Percentiles rank a stretch among this genome's conserved stretches.
These are phyloP conservation scores for Gerris buenoi DNA, from an alignment of 1,140 invertebrate genomes.

Conservation along the genomic window DNA sequence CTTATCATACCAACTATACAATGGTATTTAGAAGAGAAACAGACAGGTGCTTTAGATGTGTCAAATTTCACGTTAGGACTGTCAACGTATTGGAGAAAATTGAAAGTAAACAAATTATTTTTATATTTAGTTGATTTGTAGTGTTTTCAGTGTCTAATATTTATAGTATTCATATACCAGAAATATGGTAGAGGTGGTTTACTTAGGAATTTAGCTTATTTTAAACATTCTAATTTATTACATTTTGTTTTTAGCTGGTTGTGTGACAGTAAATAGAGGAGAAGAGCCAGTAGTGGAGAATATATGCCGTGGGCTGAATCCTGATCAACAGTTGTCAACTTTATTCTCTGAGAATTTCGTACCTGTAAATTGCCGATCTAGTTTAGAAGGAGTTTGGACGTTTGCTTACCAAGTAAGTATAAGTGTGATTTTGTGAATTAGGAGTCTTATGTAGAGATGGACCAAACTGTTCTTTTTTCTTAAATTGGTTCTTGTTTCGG, in stretches of 20 bases:
- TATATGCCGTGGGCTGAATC: slow-evolving; percentile 55
- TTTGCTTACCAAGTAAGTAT: slow-evolving; percentile 89
- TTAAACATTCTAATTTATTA: background rate
- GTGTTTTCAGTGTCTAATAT: background rate
- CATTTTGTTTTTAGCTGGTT: slow-evolving; percentile 39
- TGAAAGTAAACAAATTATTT: slow-evolving; percentile 42
- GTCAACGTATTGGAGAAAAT: slow-evolving; percentile 81
- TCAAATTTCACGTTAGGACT: slow-evolving; percentile 68
- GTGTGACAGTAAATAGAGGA: slow-evolving; percentile 46
- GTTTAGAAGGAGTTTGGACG: slow-evolving; percentile 86
- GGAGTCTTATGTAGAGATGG: too few species aligned
- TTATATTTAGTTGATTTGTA: background rate
- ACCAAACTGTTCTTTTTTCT: too few species aligned
- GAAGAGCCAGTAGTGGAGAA: slow-evolving; percentile 53
- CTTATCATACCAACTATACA: slow-evolving; percentile 69
- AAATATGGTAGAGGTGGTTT: background rate
- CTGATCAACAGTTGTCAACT: slow-evolving; percentile 66
- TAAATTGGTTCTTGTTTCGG: too few species aligned
- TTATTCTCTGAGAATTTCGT: slow-evolving; percentile 80
- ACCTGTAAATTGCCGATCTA: slow-evolving; percentile 80
- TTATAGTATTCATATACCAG: background rate
- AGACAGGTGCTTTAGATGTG: slow-evolving; percentile 63
- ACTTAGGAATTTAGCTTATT: background rate
- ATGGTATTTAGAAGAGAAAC: slow-evolving; percentile 54
- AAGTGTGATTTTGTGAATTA: too few species aligned